Evolutionary conservation across 2,888 invertebrate genomes (phyloP).

Genomic region (Caenorhabditis auriculariae): DNA sequence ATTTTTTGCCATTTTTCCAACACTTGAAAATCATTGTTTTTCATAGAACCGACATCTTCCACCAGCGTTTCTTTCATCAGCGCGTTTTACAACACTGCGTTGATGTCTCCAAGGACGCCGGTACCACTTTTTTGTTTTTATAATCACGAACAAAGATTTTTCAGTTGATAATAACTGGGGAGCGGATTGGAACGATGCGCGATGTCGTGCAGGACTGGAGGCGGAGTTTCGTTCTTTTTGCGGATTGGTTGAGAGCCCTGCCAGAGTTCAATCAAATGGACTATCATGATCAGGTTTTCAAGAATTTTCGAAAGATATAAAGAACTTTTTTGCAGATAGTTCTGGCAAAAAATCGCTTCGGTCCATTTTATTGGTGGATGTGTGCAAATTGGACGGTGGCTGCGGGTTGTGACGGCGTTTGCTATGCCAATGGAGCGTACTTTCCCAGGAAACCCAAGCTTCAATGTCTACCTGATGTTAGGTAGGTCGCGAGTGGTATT

Average conservation of each 20-base stretch:
- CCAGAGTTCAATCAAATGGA: conserved; percentile 47
- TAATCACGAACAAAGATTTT: background rate
- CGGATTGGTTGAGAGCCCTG: conserved; percentile 51
- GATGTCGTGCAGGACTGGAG: conserved; percentile 57
- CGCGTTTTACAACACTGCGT: conserved; percentile 42
- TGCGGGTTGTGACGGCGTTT: conserved; percentile 50
- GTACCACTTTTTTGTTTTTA: conserved; percentile 3
- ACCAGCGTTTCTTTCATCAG: conserved; percentile 36
- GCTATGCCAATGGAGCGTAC: conserved; percentile 57
- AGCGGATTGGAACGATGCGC: conserved; percentile 36
- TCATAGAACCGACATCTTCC: conserved; percentile 8
- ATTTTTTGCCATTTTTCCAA: conserved; percentile 5
- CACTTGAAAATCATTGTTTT: too few relatives aligned
- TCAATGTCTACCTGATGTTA: conserved; percentile 45
- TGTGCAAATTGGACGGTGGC: conserved; percentile 50
- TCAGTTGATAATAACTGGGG: conserved; percentile 43
- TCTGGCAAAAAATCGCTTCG: conserved; percentile 52
- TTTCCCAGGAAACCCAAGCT: conserved; percentile 38
- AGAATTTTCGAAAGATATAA: background rate
- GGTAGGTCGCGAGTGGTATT: conserved; percentile 1
- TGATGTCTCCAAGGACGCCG: conserved; percentile 35
- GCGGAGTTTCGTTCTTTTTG: conserved; percentile 50
- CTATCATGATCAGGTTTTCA: conserved; percentile 28
- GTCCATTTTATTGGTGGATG: conserved; percentile 58
- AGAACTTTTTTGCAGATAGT: conserved; percentile 33